Percentiles rank a stretch among this genome's conserved stretches.
Evolutionary conservation across 2,888 invertebrate species (phyloP).

Genomic region (Thera obeliscata): DNA sequence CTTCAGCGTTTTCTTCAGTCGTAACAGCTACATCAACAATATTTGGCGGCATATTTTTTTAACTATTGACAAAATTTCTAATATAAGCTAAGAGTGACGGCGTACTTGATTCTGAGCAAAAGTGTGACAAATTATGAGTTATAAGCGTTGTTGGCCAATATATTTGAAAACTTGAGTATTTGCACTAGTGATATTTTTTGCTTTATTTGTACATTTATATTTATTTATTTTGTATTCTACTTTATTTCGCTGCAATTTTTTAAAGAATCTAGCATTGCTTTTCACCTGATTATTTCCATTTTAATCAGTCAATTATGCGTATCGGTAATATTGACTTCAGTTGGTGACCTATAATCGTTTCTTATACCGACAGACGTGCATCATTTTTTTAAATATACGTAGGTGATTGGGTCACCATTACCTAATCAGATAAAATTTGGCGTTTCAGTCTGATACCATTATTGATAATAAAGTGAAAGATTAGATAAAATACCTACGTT

Average conservation of each 20-base stretch:
- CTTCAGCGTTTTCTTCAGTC: slow-evolving; percentile 23
- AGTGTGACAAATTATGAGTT: slow-evolving; percentile 18
- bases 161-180: slow-evolving; percentile 5
- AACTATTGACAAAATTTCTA: slow-evolving; percentile 7
- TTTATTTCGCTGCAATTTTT: neutral
- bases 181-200: slow-evolving; percentile 20
- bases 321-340: neutral
- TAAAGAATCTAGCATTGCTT: neutral
- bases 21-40: slow-evolving; percentile 24
- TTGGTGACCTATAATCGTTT: neutral
- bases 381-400: slow-evolving; percentile 13
- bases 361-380: slow-evolving; percentile 19
- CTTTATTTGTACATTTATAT: neutral
- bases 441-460: slow-evolving; percentile 28
- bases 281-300: neutral
- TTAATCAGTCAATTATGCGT: neutral
- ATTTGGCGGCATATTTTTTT: slow-evolving; percentile 37
- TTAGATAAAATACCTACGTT: slow-evolving; percentile 31
- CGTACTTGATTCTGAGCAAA: slow-evolving; percentile 22
- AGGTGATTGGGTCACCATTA: slow-evolving; percentile 15
- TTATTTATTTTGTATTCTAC: neutral
- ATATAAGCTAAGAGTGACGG: slow-evolving; percentile 6
- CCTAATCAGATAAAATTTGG: slow-evolving; percentile 33
- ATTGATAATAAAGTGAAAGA: slow-evolving; percentile 35
- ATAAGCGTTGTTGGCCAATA: slow-evolving; percentile 19